These are phyloP conservation scores for Heliothis subflexa DNA, from an alignment of 1,140 invertebrate genomes.

Conservation along the genomic window DNA sequence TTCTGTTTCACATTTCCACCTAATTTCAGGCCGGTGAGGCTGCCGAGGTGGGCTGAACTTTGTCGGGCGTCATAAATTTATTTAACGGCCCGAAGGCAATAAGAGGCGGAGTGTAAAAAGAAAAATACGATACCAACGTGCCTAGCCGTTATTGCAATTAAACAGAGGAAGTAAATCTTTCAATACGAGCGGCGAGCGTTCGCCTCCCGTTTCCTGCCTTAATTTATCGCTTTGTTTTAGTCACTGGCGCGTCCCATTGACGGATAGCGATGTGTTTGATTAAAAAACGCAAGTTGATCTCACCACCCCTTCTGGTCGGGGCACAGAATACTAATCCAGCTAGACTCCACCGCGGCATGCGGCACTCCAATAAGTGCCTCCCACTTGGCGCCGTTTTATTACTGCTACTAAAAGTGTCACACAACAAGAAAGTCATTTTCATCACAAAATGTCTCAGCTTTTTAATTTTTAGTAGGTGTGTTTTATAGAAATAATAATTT, in stretches of 20 bases:
- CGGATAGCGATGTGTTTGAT: conserved; percentile 84
- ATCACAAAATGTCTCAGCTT: neutral
- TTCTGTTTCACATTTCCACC: conserved; percentile 80
- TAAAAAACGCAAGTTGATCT: conserved; percentile 78
- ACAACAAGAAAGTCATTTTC: neutral
- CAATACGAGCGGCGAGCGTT: conserved; percentile 82
- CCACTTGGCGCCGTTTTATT: conserved; percentile 41
- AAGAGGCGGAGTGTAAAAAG: conserved; percentile 86
- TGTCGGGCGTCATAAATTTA: conserved; percentile 86
- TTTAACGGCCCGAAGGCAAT: conserved; percentile 85
- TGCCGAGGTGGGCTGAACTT: conserved; percentile 82
- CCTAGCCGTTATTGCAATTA: conserved; percentile 86
- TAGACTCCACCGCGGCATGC: conserved; percentile 37
- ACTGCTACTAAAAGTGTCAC: conserved; percentile 16
- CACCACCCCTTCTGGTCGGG: conserved; percentile 58
- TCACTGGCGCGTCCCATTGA: conserved; percentile 81
- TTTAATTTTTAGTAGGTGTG: neutral
- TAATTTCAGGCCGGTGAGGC: conserved; percentile 78
- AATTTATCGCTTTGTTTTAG: conserved; percentile 86
- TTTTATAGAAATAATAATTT: too few relatives aligned
- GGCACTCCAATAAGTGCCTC: conserved; percentile 43
- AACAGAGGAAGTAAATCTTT: conserved; percentile 87
- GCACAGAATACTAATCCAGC: conserved; percentile 56
- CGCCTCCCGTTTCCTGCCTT: conserved; percentile 80
- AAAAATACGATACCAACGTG: conserved; percentile 86